Conservation (phyloP, 2,888 invertebrate genomes). For the Pilophorus perplexus region DNA sequence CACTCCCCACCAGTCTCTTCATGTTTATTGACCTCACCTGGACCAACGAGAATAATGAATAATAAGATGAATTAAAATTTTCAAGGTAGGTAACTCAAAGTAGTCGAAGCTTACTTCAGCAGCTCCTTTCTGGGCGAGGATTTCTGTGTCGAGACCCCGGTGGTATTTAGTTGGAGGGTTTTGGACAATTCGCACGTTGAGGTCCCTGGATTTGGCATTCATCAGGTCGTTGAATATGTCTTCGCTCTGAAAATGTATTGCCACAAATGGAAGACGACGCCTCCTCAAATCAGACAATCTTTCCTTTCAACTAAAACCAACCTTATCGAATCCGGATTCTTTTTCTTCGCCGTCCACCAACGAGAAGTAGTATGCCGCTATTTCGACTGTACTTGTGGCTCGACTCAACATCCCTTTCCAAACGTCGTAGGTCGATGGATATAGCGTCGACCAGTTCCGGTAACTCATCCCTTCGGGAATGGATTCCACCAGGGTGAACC, state of each 20-base stretch:
- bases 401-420: conserved; percentile 78
- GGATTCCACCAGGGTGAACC: conserved; percentile 84
- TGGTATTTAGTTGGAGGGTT: conserved; percentile 68
- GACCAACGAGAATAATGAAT: background rate
- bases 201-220: conserved; percentile 67
- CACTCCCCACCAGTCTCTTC: conserved; percentile 72
- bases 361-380: conserved; percentile 94
- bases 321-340: conserved; percentile 44
- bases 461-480: conserved; percentile 87
- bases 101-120: conserved; percentile 72
- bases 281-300: too few species aligned
- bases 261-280: too few species aligned
- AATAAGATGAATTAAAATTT: too few species aligned
- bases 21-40: conserved; percentile 80
- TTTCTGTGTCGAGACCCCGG: conserved; percentile 77
- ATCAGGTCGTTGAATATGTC: conserved; percentile 78
- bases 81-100: too few species aligned
- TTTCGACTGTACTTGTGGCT: conserved; percentile 77
- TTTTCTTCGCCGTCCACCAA: conserved; percentile 70
- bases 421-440: conserved; percentile 71
- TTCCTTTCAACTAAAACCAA: too few species aligned
- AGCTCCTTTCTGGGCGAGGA: conserved; percentile 71
- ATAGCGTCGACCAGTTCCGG: conserved; percentile 59
- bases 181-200: conserved; percentile 81
- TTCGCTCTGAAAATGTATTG: conserved; percentile 88